Evolutionary conservation across 37 sponge, comb jelly and placozoan genomes (phyloP), one percentile per base, ranked within the genome.

Genomic region (Mnemiopsis leidyi): DNA sequence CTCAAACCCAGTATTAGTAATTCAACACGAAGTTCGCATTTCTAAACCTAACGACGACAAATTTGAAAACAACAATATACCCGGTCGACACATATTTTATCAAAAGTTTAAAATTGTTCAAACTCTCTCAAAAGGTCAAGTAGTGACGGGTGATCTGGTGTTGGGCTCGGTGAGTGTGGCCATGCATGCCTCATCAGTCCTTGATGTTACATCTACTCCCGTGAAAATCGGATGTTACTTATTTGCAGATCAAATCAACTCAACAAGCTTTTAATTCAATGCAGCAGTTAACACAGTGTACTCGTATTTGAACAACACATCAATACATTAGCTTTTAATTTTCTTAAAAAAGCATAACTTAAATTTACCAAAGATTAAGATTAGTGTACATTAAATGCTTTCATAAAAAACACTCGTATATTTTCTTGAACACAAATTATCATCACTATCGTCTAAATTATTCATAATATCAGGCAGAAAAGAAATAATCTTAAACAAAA

Each of bases 401-500:
- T 69, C 24, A 69, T 69, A 69, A 69, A 69, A 69, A 69, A 69
- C 73, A 69, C 73, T 69, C 73, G 73, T 69, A 69, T 69, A 69
- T 69, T 28, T 69, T 69, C 29, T 69, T 69, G 73, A 69, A 69
- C 73, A 69, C 73, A 69, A 69, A 69, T 69, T 69, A 69, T 69
- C 29, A 28, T 69, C 73, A 69, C 73, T 69, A 28, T 69, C 29
- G 73, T 69, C 73, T 69, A 69, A 69, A 69, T 69, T 69, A 69
- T 69, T 25, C 73, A 69, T 69, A 69, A 69, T 69, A 69, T 69
- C 73, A 69, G 73, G 73, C 73, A 69, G 73, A 69, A 69, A 69
- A 69, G 73, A 69, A 69, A 69, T 69, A 69, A 69, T 69, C 73
- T 69, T 69, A 21, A 69, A 69, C 73, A 69, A 69, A 69, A 69